phyloP scores from a whole-genome alignment of 2,113 vertebrate genomes.

The Heterotis niloticus region DNA sequence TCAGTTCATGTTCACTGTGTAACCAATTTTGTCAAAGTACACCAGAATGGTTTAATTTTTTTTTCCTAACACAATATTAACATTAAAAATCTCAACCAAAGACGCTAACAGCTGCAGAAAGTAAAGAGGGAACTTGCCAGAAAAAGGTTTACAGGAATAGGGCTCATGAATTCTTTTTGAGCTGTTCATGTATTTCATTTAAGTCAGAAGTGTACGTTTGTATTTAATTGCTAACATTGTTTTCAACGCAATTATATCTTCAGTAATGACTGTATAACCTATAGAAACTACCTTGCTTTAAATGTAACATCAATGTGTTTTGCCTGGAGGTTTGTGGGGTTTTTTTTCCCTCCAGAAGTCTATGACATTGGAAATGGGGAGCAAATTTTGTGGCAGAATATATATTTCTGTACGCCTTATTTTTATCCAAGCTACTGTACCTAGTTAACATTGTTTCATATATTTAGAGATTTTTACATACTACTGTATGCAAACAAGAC shows the following conservation, averaged over 20 bases:
- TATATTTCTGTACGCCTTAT: too few species aligned
- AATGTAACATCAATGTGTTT: not conserved
- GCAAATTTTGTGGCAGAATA: not conserved
- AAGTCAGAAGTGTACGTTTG: not conserved
- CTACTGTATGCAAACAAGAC: not conserved
- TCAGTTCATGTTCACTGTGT: not conserved
- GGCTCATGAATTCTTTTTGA: not conserved
- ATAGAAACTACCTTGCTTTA: not conserved
- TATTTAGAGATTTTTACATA: not conserved
- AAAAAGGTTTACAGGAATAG: not conserved
- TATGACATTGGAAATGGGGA: not conserved
- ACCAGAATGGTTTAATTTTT: not conserved
- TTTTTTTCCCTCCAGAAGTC: not conserved
- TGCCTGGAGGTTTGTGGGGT: too few species aligned
- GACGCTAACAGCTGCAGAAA: not conserved
- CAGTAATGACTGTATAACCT: not conserved
- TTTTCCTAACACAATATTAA: not conserved
- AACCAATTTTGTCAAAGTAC: not conserved
- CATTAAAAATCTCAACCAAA: conserved; percentile 11
- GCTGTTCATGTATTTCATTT: not conserved
- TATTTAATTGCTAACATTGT: not conserved
- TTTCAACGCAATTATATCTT: not conserved
- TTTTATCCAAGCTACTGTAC: too few species aligned
- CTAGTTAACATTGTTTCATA: too few species aligned
- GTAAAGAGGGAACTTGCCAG: not conserved